These are phyloP conservation scores for Antheraea mylitta DNA, from an alignment of 1,140 invertebrate genomes.

Conservation along the genomic window DNA sequence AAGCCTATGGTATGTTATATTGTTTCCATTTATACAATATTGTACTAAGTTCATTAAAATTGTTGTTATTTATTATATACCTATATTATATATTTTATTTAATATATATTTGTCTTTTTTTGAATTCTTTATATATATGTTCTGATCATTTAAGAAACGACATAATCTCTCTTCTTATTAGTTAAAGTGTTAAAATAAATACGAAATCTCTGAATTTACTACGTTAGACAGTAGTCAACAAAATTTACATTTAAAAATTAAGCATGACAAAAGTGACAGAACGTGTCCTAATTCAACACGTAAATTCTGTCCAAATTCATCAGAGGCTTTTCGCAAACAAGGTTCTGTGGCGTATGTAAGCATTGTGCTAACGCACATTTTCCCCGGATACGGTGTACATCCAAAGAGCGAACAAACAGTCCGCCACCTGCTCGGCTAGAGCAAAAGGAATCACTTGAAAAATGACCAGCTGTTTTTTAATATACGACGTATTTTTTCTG, in stretches of 20 bases:
- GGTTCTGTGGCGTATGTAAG: slow-evolving; percentile 31
- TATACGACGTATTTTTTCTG: slow-evolving; percentile 76
- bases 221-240: neutral
- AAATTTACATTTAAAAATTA: slow-evolving; percentile 37
- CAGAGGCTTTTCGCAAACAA: slow-evolving; percentile 53
- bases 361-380: slow-evolving; percentile 59
- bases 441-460: slow-evolving; percentile 79
- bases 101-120: no score
- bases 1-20: no score
- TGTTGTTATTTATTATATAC: no score
- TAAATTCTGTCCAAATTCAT: slow-evolving; percentile 56
- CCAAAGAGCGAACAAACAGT: slow-evolving; percentile 34
- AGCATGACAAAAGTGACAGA: slow-evolving; percentile 35
- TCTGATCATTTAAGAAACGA: no score
- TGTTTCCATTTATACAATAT: no score
- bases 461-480: slow-evolving; percentile 79
- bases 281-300: slow-evolving; percentile 59
- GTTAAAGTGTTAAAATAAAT: neutral
- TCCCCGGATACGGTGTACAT: slow-evolving; percentile 27
- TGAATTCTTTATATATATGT: no score
- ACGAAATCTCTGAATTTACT: neutral
- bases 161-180: no score
- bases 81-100: no score
- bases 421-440: slow-evolving; percentile 61
- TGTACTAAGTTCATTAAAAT: no score